Base-by-base conservation (phyloP, 2,797 vertebrate species). In the Paguma larvata region DNA sequence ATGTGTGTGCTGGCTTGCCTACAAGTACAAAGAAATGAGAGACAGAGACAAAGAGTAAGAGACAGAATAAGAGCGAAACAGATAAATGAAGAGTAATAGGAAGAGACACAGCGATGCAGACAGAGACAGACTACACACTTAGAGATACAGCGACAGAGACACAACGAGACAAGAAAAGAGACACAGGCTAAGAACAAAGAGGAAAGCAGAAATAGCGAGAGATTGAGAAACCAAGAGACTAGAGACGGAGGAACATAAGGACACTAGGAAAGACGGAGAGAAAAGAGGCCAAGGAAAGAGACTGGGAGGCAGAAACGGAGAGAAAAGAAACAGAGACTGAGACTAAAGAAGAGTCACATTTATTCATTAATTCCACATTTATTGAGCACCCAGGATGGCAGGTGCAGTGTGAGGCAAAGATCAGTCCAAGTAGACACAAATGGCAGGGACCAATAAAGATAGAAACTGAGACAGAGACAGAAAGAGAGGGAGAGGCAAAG, bases 391-490 rank as follows among this genome's bases (percentile, higher is more conserved):
- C 32, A 4, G n/a, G 44, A 6, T 0, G 44, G 62, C 53, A 80
- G 89, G 73, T 32, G 0, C 6, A 9, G 73, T 2, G 19, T 1
- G 19, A 51, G 80, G 79, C 70, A 16, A 38, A 27, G 78, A 34
- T 9, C 79, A 34, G 44, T 10, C 13, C 56, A 41, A 34, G 32
- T 0, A 51, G 85, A 93, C 68, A 85, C 53, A 59, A 63, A 62
- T 9, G 44, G 46, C 0, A 93, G 90, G 73, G 30, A 67, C 27
- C 0, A 44, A n/a, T 48, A 63, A 51, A 80, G 83, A 97, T 21
- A 62, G 97, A 92, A 94, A 98, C 93, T 59, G 86, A 98, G 97
- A 97, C 15, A 96, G 94, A 89, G 46, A 96, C 5, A 86, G 92
- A 96, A 84, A 97, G 5, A 87, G 3, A 65, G 89, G 85, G 9